phyloP scores from a whole-genome alignment of 2,888 invertebrate species.

The Stramonita haemastoma region DNA sequence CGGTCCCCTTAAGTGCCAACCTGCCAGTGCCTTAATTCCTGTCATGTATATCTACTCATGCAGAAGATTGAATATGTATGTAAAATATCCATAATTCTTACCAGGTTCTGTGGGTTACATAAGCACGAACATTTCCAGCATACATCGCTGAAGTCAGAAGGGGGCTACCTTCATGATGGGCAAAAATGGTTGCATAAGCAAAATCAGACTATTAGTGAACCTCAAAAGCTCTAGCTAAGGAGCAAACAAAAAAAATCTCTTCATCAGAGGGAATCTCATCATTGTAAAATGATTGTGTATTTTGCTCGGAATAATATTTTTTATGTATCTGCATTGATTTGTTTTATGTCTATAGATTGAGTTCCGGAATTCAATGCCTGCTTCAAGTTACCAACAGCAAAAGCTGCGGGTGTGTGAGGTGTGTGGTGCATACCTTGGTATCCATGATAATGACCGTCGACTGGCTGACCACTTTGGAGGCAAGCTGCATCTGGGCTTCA shows the following conservation, averaged over 20 bases:
- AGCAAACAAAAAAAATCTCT: background rate
- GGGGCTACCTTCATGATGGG: too few relatives aligned
- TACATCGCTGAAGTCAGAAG: too few relatives aligned
- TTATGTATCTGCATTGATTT: background rate
- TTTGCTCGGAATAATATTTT: background rate
- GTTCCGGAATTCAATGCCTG: slow-evolving; percentile 98
- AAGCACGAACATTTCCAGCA: too few relatives aligned
- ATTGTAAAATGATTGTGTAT: background rate
- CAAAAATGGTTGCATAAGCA: too few relatives aligned
- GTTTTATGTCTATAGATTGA: slow-evolving; percentile 82
- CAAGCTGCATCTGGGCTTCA: slow-evolving; percentile 98
- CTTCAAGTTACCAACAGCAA: slow-evolving; percentile 98
- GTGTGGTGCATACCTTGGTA: slow-evolving; percentile 98
- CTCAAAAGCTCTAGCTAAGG: background rate
- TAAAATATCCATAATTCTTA: too few relatives aligned
- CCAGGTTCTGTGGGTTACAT: too few relatives aligned
- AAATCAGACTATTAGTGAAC: too few relatives aligned
- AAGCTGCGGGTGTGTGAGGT: slow-evolving; percentile 95
- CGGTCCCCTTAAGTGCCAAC: too few relatives aligned
- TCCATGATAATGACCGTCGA: slow-evolving; percentile 98
- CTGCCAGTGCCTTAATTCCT: too few relatives aligned
- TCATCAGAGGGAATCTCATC: background rate
- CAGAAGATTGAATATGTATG: too few relatives aligned
- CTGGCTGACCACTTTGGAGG: slow-evolving; percentile 99
- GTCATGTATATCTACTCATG: too few relatives aligned